Evolutionary conservation across 2,113 vertebrate species (phyloP).

Genomic region (Regulus satrapa): DNA sequence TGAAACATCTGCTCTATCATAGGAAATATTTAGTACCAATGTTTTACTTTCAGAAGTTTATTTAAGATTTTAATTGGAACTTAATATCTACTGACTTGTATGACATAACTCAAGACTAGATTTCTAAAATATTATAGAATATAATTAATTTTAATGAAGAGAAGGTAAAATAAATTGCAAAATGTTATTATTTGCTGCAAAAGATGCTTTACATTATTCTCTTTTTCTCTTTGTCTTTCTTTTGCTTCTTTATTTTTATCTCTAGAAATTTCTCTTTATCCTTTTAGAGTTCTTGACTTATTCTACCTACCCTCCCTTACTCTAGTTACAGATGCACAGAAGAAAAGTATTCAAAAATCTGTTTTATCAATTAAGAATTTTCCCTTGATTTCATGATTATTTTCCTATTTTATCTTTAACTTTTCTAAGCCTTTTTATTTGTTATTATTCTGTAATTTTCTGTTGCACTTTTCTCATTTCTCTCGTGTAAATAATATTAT

Average conservation of each 20-base stretch:
- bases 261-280: neutral
- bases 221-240: neutral
- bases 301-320: neutral
- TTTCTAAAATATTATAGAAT: neutral
- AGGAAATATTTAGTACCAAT: neutral
- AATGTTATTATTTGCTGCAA: neutral
- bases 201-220: rapidly evolving
- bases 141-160: neutral
- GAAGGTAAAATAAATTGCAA: neutral
- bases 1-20: neutral
- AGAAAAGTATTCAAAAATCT: neutral
- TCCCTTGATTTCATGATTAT: neutral
- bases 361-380: neutral
- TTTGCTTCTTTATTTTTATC: neutral
- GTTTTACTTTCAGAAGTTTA: neutral
- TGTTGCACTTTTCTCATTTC: neutral
- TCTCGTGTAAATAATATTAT: neutral
- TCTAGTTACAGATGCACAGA: neutral
- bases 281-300: neutral
- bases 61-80: neutral
- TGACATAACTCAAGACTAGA: neutral
- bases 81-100: neutral
- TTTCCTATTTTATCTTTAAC: neutral
- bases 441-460: neutral
- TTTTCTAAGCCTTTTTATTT: neutral